These are phyloP conservation scores for Uromys caudimaculatus DNA, from an alignment of 2,797 vertebrate genomes.

Conservation along the genomic window DNA sequence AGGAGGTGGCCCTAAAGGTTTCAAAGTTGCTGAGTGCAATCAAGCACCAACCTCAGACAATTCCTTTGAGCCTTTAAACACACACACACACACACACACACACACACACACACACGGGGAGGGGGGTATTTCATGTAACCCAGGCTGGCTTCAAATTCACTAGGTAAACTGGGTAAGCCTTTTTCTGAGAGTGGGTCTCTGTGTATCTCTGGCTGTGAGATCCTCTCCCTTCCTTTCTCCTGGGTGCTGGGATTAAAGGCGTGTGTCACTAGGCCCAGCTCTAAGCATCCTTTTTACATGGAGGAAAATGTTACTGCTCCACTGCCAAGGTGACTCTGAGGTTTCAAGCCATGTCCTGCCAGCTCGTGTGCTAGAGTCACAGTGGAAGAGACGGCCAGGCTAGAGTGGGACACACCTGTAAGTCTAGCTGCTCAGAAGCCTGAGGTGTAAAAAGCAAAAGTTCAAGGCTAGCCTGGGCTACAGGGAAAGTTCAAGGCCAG, in stretches of 20 bases:
- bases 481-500: neutral
- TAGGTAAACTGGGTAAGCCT: neutral
- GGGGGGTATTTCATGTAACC: neutral
- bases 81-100: no score
- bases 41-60: neutral
- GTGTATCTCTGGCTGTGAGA: neutral
- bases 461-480: neutral
- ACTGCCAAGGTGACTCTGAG: neutral
- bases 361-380: neutral
- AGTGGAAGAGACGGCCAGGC: neutral
- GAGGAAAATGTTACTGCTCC: neutral
- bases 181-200: neutral
- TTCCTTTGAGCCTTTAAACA: neutral
- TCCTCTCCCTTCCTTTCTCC: neutral
- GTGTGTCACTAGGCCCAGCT: neutral
- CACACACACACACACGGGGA: no score
- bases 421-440: neutral
- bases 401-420: neutral
- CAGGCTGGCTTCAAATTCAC: neutral
- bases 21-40: neutral
- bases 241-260: neutral
- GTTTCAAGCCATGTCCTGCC: neutral
- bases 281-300: slow-evolving; percentile 32
- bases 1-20: neutral
- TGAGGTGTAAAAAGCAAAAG: neutral